Evolutionary conservation across 2,888 invertebrate genomes (phyloP).

Genomic region (Erebia palarica): DNA sequence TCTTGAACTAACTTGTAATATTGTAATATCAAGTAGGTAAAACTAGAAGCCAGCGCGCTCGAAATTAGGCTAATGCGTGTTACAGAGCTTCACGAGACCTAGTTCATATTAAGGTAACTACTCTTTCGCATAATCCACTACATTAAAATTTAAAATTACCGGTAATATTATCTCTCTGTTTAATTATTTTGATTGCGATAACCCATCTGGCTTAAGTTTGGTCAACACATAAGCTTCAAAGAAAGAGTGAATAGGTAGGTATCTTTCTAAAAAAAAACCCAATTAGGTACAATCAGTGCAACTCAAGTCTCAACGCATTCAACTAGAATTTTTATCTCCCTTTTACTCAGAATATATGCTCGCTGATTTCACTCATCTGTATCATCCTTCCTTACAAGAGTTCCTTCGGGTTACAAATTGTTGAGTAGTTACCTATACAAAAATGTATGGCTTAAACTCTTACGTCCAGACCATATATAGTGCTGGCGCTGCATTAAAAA

Average conservation of each 20-base stretch:
- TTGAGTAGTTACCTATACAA: neutral
- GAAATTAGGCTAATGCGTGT: constrained; percentile 22
- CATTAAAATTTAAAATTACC: neutral
- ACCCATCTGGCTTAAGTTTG: no score
- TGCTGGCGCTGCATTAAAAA: constrained; percentile 9
- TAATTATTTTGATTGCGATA: no score
- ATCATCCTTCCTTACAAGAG: no score
- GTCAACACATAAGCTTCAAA: no score
- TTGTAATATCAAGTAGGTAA: neutral
- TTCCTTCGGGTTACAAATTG: no score
- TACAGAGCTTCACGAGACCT: constrained; percentile 18
- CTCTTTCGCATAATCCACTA: constrained; percentile 3
- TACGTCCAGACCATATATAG: constrained; percentile 5
- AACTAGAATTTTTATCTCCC: no score
- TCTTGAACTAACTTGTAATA: constrained; percentile 8
- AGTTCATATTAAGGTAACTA: constrained; percentile 4
- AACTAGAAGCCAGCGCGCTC: constrained; percentile 7
- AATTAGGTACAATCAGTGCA: no score
- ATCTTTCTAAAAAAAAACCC: no score
- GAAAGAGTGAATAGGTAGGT: no score
- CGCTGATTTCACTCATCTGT: no score
- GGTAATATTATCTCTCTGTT: neutral
- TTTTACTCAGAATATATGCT: no score
- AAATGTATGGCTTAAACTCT: constrained; percentile 2
- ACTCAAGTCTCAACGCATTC: no score